Conservation (phyloP, 2,888 invertebrate genomes). For the Drosophila pseudotakahashii region DNA sequence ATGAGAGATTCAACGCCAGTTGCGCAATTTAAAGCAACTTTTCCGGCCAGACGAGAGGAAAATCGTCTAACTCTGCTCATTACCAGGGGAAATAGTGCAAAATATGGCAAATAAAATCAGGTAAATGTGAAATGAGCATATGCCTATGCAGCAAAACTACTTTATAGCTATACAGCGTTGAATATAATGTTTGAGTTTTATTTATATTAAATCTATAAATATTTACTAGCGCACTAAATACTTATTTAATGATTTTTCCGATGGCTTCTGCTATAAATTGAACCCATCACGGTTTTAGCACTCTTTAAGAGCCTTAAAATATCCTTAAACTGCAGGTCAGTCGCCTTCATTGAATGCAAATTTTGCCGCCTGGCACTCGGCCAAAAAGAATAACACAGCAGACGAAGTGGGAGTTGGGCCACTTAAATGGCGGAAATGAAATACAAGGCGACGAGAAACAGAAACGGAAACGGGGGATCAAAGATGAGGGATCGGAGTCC, state of each 20-base stretch:
- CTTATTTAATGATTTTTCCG: background rate
- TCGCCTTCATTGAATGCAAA: slow-evolving; percentile 20
- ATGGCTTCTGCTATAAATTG: background rate
- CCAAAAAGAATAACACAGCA: slow-evolving; percentile 31
- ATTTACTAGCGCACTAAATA: too few species aligned
- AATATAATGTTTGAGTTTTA: background rate
- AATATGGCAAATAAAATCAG: background rate
- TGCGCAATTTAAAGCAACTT: slow-evolving; percentile 7
- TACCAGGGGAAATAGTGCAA: background rate
- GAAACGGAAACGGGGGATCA: slow-evolving; percentile 32
- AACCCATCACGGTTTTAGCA: background rate
- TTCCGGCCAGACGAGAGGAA: slow-evolving; percentile 6
- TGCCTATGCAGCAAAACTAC: too few species aligned
- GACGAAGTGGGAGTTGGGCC: slow-evolving; percentile 28
- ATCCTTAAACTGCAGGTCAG: background rate
- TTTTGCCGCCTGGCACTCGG: slow-evolving; percentile 13
- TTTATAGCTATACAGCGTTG: too few species aligned
- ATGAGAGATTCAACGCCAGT: slow-evolving; percentile 29
- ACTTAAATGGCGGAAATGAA: slow-evolving; percentile 70
- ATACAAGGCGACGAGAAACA: slow-evolving; percentile 50
- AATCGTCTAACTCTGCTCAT: slow-evolving; percentile 6
- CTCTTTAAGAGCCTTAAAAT: background rate
- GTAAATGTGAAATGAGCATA: background rate
- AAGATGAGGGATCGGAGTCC: background rate
- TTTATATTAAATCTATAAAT: too few species aligned